phyloP scores from a whole-genome alignment of 2,113 vertebrate species.

The Phrynosoma blainvillii region DNA sequence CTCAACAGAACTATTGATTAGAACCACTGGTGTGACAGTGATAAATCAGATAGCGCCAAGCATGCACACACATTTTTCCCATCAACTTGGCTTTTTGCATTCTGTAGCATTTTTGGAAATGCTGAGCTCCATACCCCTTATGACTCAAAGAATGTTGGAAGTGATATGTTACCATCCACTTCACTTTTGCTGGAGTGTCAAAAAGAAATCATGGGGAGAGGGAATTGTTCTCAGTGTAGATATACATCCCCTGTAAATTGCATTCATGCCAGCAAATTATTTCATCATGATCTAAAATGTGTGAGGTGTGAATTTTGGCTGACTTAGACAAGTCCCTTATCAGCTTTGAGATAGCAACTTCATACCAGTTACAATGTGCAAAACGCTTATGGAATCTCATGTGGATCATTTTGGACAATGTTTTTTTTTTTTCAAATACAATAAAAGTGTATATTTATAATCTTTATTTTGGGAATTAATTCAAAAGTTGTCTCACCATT shows the following conservation, averaged over 20 bases:
- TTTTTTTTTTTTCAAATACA: constrained; percentile 35
- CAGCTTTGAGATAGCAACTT: constrained; percentile 44
- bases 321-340: constrained; percentile 30
- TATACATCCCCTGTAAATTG: constrained; percentile 8
- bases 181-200: not conserved
- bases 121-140: not conserved
- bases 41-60: constrained; percentile 39
- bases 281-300: constrained; percentile 51
- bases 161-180: constrained; percentile 18
- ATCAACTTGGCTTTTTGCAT: constrained; percentile 25
- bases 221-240: constrained; percentile 22
- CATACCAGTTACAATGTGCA: not conserved
- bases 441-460: constrained; percentile 15
- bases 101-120: not conserved
- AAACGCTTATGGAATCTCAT: not conserved
- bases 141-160: constrained; percentile 3
- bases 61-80: not conserved
- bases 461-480: constrained; percentile 27
- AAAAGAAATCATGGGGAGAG: constrained; percentile 14
- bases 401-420: not conserved
- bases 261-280: constrained; percentile 30
- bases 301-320: constrained; percentile 39
- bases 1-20: constrained; percentile 38
- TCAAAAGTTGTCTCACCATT: constrained; percentile 4
- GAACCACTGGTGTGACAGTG: constrained; percentile 20